phyloP scores from a whole-genome alignment of 2,113 vertebrate genomes.

The Etia nguti region DNA sequence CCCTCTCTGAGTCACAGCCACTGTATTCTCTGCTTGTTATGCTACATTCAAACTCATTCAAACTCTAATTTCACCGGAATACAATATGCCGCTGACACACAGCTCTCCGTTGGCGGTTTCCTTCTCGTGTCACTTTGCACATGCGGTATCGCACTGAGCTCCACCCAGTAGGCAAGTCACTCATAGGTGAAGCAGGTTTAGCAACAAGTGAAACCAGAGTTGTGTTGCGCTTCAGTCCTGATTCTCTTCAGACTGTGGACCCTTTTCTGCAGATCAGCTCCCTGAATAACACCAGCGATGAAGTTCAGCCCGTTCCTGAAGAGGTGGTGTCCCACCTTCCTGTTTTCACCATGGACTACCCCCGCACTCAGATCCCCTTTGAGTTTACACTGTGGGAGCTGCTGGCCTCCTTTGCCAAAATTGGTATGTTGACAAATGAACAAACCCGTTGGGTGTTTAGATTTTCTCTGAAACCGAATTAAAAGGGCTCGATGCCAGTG shows the following conservation, averaged over 20 bases:
- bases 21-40: not conserved
- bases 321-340: conserved; percentile 69
- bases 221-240: not conserved
- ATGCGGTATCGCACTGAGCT: not conserved
- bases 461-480: not conserved
- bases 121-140: not conserved
- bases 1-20: not conserved
- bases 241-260: not conserved
- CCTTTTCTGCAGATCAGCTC: not conserved
- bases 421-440: conserved; percentile 73
- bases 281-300: not conserved
- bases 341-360: conserved; percentile 85
- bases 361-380: conserved; percentile 88
- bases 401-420: conserved; percentile 90
- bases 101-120: not conserved
- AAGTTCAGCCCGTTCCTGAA: conserved; percentile 31
- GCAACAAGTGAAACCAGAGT: conserved; percentile 13
- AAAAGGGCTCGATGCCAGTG: not conserved
- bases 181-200: conserved; percentile 35
- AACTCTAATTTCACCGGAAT: not conserved
- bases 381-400: conserved; percentile 95
- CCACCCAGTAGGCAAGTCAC: conserved; percentile 26
- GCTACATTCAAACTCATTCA: not conserved
- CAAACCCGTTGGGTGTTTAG: not conserved
- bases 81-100: not conserved